A percentile compares a stretch with the other conserved stretches of the same genome.
These are phyloP conservation scores for Melanotaenia duboulayi DNA, from an alignment of 2,113 vertebrate genomes.

Conservation along the genomic window DNA sequence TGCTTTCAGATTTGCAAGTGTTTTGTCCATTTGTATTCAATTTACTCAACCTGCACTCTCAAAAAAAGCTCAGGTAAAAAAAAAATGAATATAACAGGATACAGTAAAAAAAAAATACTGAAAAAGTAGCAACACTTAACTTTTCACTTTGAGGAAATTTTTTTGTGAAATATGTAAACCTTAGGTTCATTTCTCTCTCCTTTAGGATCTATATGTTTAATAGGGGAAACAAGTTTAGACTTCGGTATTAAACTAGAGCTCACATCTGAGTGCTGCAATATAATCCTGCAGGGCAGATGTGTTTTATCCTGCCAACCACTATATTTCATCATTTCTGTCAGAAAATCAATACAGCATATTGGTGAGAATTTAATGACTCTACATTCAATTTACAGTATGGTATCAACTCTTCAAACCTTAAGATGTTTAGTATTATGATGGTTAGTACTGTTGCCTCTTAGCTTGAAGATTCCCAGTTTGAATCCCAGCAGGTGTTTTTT, in stretches of 20 bases:
- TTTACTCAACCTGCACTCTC: not conserved
- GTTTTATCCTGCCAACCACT: not conserved
- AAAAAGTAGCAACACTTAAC: too few species aligned
- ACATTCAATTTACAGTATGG: not conserved
- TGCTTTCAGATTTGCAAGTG: not conserved
- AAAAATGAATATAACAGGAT: fast-evolving
- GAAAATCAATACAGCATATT: not conserved
- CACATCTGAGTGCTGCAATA: too few species aligned
- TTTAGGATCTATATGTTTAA: not conserved
- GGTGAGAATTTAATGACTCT: not conserved
- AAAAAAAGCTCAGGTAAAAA: not conserved
- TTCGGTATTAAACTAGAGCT: not conserved
- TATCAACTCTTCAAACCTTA: not conserved
- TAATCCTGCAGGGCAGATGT: too few species aligned
- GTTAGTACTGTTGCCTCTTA: too few species aligned
- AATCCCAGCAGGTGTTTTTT: too few species aligned
- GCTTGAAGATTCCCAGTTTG: too few species aligned
- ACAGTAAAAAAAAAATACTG: too few species aligned
- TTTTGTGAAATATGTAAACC: too few species aligned
- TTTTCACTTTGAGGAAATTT: too few species aligned
- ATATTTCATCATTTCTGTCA: not conserved
- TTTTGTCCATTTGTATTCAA: not conserved
- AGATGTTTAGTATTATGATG: too few species aligned
- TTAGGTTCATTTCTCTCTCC: too few species aligned
- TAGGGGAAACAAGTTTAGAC: not conserved